phyloP scores from a whole-genome alignment of 2,888 invertebrate species.

The Calameuta pallipes region DNA sequence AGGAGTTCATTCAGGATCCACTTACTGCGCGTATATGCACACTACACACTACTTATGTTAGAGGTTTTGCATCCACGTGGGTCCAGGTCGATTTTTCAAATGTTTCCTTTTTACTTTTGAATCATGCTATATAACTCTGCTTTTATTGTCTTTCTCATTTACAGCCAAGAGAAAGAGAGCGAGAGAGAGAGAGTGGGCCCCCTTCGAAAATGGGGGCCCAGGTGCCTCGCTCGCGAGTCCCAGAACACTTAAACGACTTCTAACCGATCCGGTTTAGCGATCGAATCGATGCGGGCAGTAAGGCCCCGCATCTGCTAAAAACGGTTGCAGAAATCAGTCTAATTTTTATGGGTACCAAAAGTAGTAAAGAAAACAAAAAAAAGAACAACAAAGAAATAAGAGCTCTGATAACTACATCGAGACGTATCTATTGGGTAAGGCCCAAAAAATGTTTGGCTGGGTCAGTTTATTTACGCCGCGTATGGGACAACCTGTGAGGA shows the following conservation, averaged over 20 bases:
- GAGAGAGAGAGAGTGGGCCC: background rate
- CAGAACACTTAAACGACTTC: background rate
- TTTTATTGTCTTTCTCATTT: background rate
- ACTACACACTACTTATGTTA: background rate
- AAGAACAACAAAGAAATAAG: background rate
- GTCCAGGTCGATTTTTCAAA: background rate
- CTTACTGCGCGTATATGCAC: background rate
- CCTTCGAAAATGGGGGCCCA: background rate
- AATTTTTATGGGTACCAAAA: background rate
- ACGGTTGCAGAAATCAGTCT: background rate
- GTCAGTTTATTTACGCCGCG: background rate
- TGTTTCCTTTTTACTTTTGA: background rate
- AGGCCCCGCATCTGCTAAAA: background rate
- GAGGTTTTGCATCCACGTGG: background rate
- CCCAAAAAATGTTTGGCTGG: background rate
- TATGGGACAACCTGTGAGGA: background rate
- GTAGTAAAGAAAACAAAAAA: background rate
- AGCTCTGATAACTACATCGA: background rate
- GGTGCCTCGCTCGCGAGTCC: background rate
- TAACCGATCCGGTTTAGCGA: background rate
- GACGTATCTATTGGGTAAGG: background rate
- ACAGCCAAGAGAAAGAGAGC: background rate
- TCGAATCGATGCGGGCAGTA: background rate
- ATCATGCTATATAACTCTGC: background rate
- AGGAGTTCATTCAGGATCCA: conserved; percentile 1